phyloP scores from a whole-genome alignment of 1,140 invertebrate species.

The Lordiphosa collinella region DNA sequence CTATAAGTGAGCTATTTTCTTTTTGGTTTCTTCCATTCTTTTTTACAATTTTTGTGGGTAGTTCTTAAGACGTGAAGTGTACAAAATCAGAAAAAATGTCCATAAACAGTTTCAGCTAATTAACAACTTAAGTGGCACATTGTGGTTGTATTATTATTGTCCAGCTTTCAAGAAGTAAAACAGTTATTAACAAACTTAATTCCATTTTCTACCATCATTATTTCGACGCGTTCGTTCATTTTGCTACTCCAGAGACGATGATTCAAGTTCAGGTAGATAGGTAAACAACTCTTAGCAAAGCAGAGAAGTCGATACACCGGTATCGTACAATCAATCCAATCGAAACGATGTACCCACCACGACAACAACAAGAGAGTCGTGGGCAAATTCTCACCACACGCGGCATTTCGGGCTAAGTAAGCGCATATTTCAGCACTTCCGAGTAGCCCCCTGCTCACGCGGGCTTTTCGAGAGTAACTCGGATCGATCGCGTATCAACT shows the following conservation, averaged over 20 bases:
- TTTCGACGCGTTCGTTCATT: constrained; percentile 19
- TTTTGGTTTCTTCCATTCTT: constrained; percentile 21
- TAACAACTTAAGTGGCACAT: constrained; percentile 39
- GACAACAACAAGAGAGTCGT: constrained; percentile 26
- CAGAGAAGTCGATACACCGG: constrained; percentile 70
- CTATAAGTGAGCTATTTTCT: constrained; percentile 41
- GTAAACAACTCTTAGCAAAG: constrained; percentile 54
- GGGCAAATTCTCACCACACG: constrained; percentile 34
- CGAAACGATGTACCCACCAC: constrained; percentile 47
- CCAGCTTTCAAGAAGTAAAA: constrained; percentile 33
- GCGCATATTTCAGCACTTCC: constrained; percentile 43
- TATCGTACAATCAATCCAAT: constrained; percentile 70
- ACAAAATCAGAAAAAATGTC: constrained; percentile 48
- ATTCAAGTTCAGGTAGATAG: constrained; percentile 34
- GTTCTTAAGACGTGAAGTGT: constrained; percentile 48
- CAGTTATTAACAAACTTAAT: constrained; percentile 34
- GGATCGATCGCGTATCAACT: constrained; percentile 70
- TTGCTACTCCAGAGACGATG: constrained; percentile 56
- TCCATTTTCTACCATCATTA: too few species aligned
- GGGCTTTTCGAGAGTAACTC: constrained; percentile 26
- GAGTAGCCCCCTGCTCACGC: constrained; percentile 25
- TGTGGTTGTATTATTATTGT: constrained; percentile 16
- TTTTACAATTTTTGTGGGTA: constrained; percentile 34
- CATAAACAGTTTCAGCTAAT: constrained; percentile 38
- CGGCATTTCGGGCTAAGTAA: constrained; percentile 20